Conservation (phyloP, 2,797 vertebrate genomes). For the Momotus momota region DNA sequence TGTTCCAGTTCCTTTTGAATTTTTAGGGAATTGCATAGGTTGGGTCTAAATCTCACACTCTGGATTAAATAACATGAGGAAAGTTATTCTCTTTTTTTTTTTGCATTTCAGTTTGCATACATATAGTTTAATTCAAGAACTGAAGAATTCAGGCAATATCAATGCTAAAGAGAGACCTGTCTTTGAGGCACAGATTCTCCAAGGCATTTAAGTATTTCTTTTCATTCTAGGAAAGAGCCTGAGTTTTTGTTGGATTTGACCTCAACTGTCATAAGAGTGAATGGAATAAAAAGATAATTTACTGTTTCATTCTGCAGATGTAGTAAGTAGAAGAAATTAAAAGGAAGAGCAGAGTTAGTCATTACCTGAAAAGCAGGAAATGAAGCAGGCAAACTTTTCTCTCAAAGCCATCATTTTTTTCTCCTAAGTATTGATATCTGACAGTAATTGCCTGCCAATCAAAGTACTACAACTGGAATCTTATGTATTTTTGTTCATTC, state of each 20-base stretch:
- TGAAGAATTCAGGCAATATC: neutral
- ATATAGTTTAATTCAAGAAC: neutral
- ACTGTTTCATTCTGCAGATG: neutral
- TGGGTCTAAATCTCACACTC: neutral
- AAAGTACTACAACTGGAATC: neutral
- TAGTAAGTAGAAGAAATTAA: conserved; percentile 13
- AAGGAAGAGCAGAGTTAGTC: neutral
- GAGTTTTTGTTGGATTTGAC: conserved; percentile 19
- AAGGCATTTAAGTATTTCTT: neutral
- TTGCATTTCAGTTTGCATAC: neutral
- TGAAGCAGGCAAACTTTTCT: neutral
- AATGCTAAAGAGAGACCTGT: neutral
- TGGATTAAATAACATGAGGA: neutral
- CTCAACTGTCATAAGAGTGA: neutral
- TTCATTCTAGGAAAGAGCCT: neutral
- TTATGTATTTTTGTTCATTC: neutral
- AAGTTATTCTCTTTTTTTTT: neutral
- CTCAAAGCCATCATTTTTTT: neutral
- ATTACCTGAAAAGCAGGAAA: neutral
- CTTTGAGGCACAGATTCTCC: neutral
- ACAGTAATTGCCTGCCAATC: neutral
- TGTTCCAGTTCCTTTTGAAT: neutral
- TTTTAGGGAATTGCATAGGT: neutral
- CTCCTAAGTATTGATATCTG: neutral
- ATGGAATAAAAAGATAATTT: neutral